Base-by-base conservation (phyloP, 2,113 vertebrate genomes). In the Malurus elegans region DNA sequence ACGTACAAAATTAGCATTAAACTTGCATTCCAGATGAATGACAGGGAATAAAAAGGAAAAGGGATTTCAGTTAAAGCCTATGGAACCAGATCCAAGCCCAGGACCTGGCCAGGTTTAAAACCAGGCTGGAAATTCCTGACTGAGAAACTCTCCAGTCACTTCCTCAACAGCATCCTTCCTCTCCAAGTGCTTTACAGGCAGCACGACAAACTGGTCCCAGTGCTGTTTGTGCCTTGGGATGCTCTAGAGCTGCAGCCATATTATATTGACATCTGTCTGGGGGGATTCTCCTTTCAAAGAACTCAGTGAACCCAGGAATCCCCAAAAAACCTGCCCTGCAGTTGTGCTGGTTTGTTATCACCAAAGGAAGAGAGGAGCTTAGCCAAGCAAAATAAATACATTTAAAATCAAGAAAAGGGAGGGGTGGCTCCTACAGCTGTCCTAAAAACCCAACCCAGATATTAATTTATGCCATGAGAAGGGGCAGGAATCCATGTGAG, bases 1-100 rank as follows among this genome's bases (percentile, higher is more conserved):
- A 67, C 23, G 15, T 73, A 90, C 2, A 73, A 90, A 94, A 75
- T 75, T 61, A 88, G 50, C 74, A 54, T 79, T 91, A 87, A 95
- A 82, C 58, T 85, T 65, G 36, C 87, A 85, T 90, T 93, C 78
- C 90, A 73, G 70, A 85, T 70, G 78, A 88, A 90, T 82, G 70
- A 95, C 67, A 58, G 58, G 26, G 60, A 92, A 70, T 81, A 42
- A 86, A 86, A 74, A 67, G 54, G 26, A 92, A 83, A 75, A 67
- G 26, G 26, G 9, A 86, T 75, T 88, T 89, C 15, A 78, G 44
- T 66, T 70, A 90, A 92, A 92, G 42, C 26, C 78, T 54, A 7
- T 31, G 26, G 62, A 91, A 82, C 54, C 38, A 76, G 42, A 73
- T 47, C 48, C 42, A 79, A 89, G 29, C 8, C n/a, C 47, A 73